Base-by-base conservation (phyloP, 2,888 invertebrate genomes). In the Latheticus oryzae region DNA sequence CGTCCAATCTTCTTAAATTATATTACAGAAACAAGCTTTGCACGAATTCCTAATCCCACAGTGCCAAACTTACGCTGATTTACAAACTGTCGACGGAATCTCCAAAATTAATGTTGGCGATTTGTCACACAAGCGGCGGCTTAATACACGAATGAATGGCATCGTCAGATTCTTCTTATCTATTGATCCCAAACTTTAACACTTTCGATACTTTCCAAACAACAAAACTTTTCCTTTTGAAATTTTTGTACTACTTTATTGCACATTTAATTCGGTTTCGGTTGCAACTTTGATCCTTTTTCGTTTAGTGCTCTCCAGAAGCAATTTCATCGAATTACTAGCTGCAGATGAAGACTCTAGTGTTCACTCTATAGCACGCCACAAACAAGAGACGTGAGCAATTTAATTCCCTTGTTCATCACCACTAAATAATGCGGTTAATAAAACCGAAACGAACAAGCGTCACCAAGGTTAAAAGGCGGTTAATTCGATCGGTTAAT, bases 51-150 rank as follows among this genome's bases (percentile, higher is more conserved):
- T 63, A 64, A 66, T 63, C 58, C 58, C 40, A 40, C 32, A 30
- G 57, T 55, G 54, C 53, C 63, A 19, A 62, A 62, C 60, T 62
- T 62, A 58, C 53, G 54, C 56, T 56, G 58, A 59, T 66, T 59
- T 58, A 58, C 62, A 53, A 63, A 65, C 63, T 66, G 58, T 42
- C 55, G 56, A 40, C 61, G 53, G 53, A 63, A 63, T 61, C 58
- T 61, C 47, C 28, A 15, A 58, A 64, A 64, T 63, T 62, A 63
- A 64, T 66, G 64, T 62, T 63, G 63, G 60, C 63, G 45, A 66
- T 66, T 66, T 64, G 48, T 66, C 66, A 65, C 50, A 47, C 37
- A 47, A 7, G 7, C 26, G 12, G 3, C 26, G 23, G 4, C 16
- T 37, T 48, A 48, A 21, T 15, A 13, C 47, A n/a, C 23, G 17